phyloP scores from a whole-genome alignment of 2,797 vertebrate genomes.

The Nannoperca australis region DNA sequence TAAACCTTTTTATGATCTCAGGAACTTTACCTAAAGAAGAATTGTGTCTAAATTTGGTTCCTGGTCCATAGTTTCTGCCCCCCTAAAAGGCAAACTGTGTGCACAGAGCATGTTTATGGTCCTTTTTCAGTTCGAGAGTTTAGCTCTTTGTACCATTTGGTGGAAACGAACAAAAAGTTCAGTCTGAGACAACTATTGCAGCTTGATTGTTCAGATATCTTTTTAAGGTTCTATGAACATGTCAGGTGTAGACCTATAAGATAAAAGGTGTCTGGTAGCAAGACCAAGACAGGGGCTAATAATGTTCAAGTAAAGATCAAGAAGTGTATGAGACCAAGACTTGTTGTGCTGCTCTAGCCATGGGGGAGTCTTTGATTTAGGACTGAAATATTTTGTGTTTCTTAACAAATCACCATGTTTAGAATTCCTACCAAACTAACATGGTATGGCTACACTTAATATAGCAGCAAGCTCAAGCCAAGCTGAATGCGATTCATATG shows the following conservation, averaged over 20 bases:
- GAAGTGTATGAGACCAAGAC: neutral
- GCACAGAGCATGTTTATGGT: neutral
- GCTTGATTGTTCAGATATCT: neutral
- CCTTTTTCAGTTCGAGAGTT: neutral
- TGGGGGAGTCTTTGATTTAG: neutral
- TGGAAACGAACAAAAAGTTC: neutral
- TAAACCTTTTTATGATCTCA: neutral
- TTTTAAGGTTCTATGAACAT: neutral
- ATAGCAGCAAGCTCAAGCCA: neutral
- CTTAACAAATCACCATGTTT: neutral
- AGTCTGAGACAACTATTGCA: neutral
- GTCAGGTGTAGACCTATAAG: neutral
- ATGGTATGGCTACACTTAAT: neutral
- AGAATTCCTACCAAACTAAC: neutral
- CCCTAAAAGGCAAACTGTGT: neutral
- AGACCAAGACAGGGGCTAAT: neutral
- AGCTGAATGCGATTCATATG: slow-evolving; percentile 26
- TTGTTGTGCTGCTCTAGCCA: neutral
- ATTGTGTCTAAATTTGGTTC: neutral
- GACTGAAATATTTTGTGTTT: neutral
- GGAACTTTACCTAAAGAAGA: neutral
- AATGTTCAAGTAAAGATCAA: neutral
- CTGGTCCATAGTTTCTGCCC: neutral
- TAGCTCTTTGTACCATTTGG: neutral
- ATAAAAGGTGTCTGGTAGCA: neutral